These are phyloP conservation scores for Sesamia inferens DNA, from an alignment of 2,888 invertebrate species.

Conservation along the genomic window DNA sequence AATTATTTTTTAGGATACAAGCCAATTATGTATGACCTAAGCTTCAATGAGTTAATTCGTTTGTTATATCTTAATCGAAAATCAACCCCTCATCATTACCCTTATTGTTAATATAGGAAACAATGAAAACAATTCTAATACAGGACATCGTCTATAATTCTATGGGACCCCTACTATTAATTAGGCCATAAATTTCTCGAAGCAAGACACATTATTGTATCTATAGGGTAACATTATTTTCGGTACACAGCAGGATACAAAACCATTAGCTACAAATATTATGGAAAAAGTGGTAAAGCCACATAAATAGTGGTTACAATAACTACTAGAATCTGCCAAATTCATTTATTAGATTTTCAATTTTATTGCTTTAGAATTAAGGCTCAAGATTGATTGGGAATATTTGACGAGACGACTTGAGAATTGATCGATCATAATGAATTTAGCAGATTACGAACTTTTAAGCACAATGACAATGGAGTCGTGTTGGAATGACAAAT, in stretches of 20 bases:
- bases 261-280: slow-evolving; percentile 38
- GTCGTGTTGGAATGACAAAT: no score
- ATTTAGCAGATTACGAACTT: no score
- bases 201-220: slow-evolving; percentile 61
- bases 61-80: slow-evolving; percentile 18
- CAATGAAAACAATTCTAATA: slow-evolving; percentile 62
- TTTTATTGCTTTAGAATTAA: no score
- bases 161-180: slow-evolving; percentile 77
- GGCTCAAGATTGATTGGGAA: no score
- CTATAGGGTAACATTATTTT: slow-evolving; percentile 53
- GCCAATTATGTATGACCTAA: no score
- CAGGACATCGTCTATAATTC: slow-evolving; percentile 71
- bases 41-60: background rate
- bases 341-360: no score
- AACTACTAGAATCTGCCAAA: no score
- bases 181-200: slow-evolving; percentile 79
- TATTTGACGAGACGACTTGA: no score
- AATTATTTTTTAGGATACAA: no score
- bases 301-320: background rate
- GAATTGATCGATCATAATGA: no score
- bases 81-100: slow-evolving; percentile 40
- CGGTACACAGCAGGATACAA: slow-evolving; percentile 57
- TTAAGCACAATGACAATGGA: no score
- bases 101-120: slow-evolving; percentile 65
- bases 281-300: slow-evolving; percentile 8